Base-by-base conservation (phyloP, 2,113 vertebrate species). In the Hystrix brachyura region DNA sequence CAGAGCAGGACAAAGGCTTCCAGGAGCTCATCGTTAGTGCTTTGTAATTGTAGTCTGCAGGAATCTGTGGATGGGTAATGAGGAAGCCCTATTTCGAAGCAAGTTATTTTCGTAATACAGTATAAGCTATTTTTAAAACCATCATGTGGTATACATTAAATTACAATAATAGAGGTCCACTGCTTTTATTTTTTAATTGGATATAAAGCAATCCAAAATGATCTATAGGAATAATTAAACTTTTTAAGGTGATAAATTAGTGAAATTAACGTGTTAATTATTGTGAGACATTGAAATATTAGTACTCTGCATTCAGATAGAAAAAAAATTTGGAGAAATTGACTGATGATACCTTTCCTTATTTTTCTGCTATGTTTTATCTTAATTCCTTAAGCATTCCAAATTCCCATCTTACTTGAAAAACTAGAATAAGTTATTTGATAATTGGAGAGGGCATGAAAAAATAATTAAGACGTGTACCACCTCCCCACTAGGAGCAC, bases 161-260 rank as follows among this genome's bases (percentile, higher is more conserved):
- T 95, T 90, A 60, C 34, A 95, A 83, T 53, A 81, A 51, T 18
- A 71, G 38, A 69, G 64, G 71, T 87, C 64, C 86, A 92, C 79
- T 94, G 59, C 64, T 97, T 95, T 94, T 67, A 84, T 94, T 97
- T 97, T 81, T 48, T 94, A 92, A 91, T 90, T 91, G 83, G 64
- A 72, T 96, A 46, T 53, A 97, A 96, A 92, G 62, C 83, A 64
- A 93, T 93, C 34, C 57, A 89, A 95, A 96, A 94, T 97, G 95
- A 94, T 95, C 79, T 96, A 95, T 97, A 92, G 91, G 96, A 96
- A 95, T 90, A 97, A 97, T 97, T 97, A 95, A 95, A 97, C 65
- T 83, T 95, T 93, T 84, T 65, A 94, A 96, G 76, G 85, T 97
- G 85, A 96, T 95, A 94, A 93, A 97, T 97, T 98, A 87, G 48